Base-by-base conservation (phyloP, 1,140 invertebrate genomes). In the Drosophila athabasca region DNA sequence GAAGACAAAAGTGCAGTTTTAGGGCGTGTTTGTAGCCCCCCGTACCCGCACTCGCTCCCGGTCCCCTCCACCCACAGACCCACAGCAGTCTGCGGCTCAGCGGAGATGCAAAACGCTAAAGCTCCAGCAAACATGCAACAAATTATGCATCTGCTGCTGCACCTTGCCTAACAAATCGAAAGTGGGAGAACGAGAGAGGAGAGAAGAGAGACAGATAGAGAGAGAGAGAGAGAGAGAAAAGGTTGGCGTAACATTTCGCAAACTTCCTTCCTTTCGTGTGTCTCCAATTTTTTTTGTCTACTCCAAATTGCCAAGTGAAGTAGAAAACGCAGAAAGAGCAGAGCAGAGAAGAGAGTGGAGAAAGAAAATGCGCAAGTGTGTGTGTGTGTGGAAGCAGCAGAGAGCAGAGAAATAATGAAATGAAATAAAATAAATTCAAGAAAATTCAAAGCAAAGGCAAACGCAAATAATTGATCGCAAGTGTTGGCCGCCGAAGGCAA, bases 371-470 rank as follows among this genome's bases (percentile, higher is more conserved):
- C 59, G 72, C 58, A 71, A 19, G 70, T 67, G 53, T 43, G 44
- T 48, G 35, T 62, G 52, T 45, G 62, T 60, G 50, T 54, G 50
- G 11, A 39, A 39, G 35, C 35, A 51, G 54, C 60, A 72, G 48
- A 43, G 69, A 57, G 17, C 29, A n/a, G n/a, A n/a, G 48, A 55
- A 41, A 55, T 26, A 44, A 62, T 8, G 44, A 69, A 59, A 73
- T 77, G 75, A 64, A 78, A 73, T 69, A 64, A 64, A 84, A 75
- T 80, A 67, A 83, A 65, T 83, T 83, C 79, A 84, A 83, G 75
- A 39, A 39, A 39, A 39, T 39, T 13, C 75, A 72, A 81, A 80
- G 72, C 70, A 82, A 71, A 59, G 70, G 81, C 76, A 80, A 79
- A 83, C 59, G 54, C 64, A 69, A 74, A 76, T 75, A 78, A 74